Conservation (phyloP, 2,113 vertebrate species). For the Malurus melanocephalus region DNA sequence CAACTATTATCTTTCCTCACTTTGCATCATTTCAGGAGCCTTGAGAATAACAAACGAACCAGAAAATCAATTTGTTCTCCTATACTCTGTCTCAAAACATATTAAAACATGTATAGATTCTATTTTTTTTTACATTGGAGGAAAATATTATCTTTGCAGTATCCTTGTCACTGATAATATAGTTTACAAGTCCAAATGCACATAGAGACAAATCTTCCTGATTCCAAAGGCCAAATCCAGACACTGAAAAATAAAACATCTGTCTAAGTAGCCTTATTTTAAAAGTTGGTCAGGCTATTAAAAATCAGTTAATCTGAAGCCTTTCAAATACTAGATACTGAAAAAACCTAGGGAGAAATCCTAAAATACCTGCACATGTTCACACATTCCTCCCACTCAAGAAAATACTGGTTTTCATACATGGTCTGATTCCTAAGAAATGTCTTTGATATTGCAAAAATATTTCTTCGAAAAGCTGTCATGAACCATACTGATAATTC, state of each 20-base stretch:
- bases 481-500: background rate
- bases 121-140: background rate
- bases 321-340: background rate
- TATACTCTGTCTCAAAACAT: background rate
- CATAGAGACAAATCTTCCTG: background rate
- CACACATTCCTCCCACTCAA: background rate
- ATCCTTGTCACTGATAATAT: background rate
- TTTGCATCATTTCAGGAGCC: background rate
- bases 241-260: background rate
- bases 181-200: background rate
- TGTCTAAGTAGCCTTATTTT: background rate
- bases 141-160: background rate
- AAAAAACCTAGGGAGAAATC: background rate
- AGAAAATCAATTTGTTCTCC: background rate
- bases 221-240: background rate
- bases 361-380: background rate
- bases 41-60: background rate
- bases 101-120: background rate
- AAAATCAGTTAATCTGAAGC: background rate
- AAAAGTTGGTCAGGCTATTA: background rate
- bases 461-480: background rate
- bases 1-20: background rate
- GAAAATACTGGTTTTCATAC: background rate
- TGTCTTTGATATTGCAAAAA: background rate
- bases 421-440: background rate